Percentiles rank a stretch among this genome's conserved stretches.
Conservation (phyloP, 2,797 vertebrate species). For the Coccyzus lansbergi region DNA sequence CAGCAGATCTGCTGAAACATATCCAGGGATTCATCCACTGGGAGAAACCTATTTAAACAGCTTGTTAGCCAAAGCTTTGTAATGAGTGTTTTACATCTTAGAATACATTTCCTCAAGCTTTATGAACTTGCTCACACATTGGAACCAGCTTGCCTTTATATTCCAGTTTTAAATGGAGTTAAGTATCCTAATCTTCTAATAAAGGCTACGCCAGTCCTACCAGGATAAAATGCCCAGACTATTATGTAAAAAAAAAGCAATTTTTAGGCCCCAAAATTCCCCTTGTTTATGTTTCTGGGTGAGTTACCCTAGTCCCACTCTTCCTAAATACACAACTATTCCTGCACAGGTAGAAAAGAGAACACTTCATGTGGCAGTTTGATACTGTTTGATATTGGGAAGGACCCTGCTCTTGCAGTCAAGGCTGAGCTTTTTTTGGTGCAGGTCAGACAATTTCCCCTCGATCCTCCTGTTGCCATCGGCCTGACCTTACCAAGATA, state of each 20-base stretch:
- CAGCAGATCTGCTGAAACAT: not conserved
- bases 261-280: not conserved
- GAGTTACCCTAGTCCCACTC: not conserved
- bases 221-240: not conserved
- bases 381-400: not conserved
- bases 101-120: not conserved
- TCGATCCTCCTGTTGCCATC: accelerated
- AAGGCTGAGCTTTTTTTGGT: not conserved
- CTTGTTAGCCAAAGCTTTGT: not conserved
- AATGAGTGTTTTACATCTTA: not conserved
- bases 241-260: not conserved
- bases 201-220: not conserved
- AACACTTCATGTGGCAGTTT: not conserved
- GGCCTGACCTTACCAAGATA: accelerated
- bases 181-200: not conserved
- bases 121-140: not conserved
- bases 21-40: not conserved
- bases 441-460: not conserved
- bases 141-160: not conserved
- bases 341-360: not conserved
- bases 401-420: not conserved
- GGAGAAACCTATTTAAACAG: not conserved
- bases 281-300: not conserved
- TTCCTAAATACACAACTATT: not conserved
- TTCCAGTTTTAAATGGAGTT: not conserved